Evolutionary conservation across 2,113 vertebrate genomes (phyloP), one percentile per base, ranked within the genome.

Genomic region (Nyctibius bracteatus): DNA sequence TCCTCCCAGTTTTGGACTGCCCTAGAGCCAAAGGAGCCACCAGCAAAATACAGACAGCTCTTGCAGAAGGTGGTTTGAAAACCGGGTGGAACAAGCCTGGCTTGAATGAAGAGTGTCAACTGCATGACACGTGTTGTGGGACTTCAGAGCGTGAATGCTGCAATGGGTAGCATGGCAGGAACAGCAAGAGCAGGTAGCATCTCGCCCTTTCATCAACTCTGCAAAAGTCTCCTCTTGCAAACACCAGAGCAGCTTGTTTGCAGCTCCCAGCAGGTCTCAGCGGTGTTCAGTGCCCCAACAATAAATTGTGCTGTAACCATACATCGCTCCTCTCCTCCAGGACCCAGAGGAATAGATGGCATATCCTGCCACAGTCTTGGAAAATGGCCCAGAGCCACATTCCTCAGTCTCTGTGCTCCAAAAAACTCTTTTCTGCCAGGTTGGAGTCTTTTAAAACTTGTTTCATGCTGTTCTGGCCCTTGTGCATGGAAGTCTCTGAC

Each of bases 111-210:
- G 47, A 61, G 43, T 5, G 23, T 61, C 63, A 17, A 2, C n/a
- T 18, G 21, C 33, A 3, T 43, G n/a, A 18, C 10, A 3, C 1
- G 3, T 57, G 37, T 21, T 2, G 1, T 35, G n/a, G 57, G 22
- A 25, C 62, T n/a, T 25, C 39, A 24, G 49, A 25, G 9, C 3
- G 0, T 10, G 35, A 46, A 8, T 4, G 18, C 49, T 41, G 44
- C 44, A 35, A 4, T 0, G 2, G 13, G 31, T 57, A 39, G 10
- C 23, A 3, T 1, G 27, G 47, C 58, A 16, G 21, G 62, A 44
- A 24, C 0, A 5, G 13, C 44, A 21, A 16, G 51, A 54, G 75
- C 43, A 65, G 57, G 4, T 17, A 46, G n/a, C 1, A 1, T 71
- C 44, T 66, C 4, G 1, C 35, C 27, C 46, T 52, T 59, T 54